Evolutionary conservation across 2,113 vertebrate species (phyloP), one percentile per base, ranked within the genome.

Genomic region (Tylochromis polylepis): DNA sequence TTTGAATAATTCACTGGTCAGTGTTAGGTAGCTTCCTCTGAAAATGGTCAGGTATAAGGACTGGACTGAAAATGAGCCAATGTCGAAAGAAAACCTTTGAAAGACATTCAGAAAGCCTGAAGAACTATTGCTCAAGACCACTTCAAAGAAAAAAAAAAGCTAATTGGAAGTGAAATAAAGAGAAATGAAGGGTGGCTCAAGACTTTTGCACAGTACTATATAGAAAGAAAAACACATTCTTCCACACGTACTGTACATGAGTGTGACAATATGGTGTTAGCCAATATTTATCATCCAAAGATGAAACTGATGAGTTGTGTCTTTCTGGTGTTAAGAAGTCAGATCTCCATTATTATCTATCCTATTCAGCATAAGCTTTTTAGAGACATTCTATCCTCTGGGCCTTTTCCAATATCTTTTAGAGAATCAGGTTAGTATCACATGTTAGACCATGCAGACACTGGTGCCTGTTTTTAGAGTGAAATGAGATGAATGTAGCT

Each of bases 341-440:
- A 82, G 83, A 88, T 90, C 62, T 85, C 75, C 15, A 79, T 93
- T 88, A 87, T 91, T 91, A 87, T 84, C 75, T 75, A 12, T 67
- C 55, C 88, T 88, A 86, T 87, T 92, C 81, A 62, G 49, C 83
- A 88, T 87, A 80, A 59, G 81, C 75, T 84, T 92, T 87, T 87
- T 75, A 86, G 38, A 88, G 46, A 85, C 79, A 77, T 60, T 59
- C 72, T 85, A 88, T 87, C 86, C 84, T 85, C 56, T 41, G 84
- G 89, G 83, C 78, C 57, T 62, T 75, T 46, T 87, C 57, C 84
- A 87, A 55, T 87, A 72, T 84, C 75, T 91, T 87, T 55, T 38
- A 51, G 72, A 84, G 87, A 88, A 88, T 91, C 75, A 82, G 82
- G 85, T 85, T 65, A 53, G 67, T 85, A 81, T 89, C 82, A 82